These are phyloP conservation scores for Palloptera scutellata DNA, from an alignment of 2,888 invertebrate species.

Conservation along the genomic window DNA sequence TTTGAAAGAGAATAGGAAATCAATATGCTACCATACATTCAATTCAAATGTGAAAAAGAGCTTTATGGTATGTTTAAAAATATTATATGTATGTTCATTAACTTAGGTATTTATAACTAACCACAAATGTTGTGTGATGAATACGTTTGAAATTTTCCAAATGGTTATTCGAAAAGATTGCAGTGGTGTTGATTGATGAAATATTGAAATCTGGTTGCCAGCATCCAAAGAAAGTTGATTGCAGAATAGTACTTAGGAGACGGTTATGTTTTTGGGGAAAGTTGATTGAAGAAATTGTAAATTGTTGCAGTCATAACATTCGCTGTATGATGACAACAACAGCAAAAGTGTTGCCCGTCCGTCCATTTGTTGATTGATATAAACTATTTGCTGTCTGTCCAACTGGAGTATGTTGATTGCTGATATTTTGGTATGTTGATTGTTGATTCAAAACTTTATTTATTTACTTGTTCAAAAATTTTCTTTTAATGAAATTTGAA, in stretches of 20 bases:
- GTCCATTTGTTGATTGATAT: slow-evolving; percentile 34
- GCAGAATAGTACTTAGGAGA: slow-evolving; percentile 26
- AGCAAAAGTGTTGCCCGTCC: neutral
- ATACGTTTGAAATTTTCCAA: neutral
- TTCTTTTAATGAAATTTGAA: slow-evolving; percentile 8
- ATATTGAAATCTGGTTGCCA: slow-evolving; percentile 13
- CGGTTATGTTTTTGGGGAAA: slow-evolving; percentile 4
- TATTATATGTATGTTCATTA: neutral
- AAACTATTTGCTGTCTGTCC: neutral
- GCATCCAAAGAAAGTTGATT: slow-evolving; percentile 38
- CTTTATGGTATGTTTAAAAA: no score
- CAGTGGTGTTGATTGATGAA: slow-evolving; percentile 25
- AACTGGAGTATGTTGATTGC: slow-evolving; percentile 43
- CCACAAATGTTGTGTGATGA: neutral
- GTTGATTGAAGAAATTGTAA: slow-evolving; percentile 38
- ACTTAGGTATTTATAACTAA: neutral
- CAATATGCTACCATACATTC: no score
- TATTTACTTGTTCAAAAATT: slow-evolving; percentile 11
- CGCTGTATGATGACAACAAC: slow-evolving; percentile 29
- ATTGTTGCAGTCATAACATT: slow-evolving; percentile 7
- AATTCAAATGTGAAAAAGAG: no score
- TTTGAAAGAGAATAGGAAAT: neutral
- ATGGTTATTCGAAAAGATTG: neutral
- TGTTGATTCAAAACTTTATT: slow-evolving; percentile 30
- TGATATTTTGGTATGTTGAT: slow-evolving; percentile 35